Evolutionary conservation across 2,113 vertebrate genomes (phyloP).

Genomic region (Burhinus bistriatus): DNA sequence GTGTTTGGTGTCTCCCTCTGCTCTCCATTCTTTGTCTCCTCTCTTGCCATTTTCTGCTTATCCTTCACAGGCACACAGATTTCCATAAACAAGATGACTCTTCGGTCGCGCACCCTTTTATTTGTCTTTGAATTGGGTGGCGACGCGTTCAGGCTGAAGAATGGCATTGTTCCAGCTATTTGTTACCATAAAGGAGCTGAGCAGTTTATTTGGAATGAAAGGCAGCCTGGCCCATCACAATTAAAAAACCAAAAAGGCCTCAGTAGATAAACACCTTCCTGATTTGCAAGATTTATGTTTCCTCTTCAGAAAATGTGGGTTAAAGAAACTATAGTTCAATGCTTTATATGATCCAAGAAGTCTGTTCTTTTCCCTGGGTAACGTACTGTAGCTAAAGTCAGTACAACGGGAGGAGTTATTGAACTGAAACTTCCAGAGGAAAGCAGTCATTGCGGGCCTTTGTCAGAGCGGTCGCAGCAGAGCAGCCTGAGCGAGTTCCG

Average conservation of each 20-base stretch:
- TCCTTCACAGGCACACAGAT: not conserved
- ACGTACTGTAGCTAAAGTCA: not conserved
- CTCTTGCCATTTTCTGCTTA: not conserved
- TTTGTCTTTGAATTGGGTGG: not conserved
- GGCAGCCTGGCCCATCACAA: not conserved
- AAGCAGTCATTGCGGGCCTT: not conserved
- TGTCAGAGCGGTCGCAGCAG: not conserved
- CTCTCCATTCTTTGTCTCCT: not conserved
- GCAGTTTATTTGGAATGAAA: not conserved
- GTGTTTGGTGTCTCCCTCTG: not conserved
- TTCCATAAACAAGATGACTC: not conserved
- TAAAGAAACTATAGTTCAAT: not conserved
- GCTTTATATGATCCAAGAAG: not conserved
- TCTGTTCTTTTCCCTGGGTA: not conserved
- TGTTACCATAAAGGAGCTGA: not conserved
- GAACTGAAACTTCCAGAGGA: too few relatives aligned
- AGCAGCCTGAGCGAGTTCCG: not conserved
- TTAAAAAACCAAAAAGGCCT: not conserved
- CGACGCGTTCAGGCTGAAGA: fast-evolving
- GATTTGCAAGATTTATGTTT: not conserved
- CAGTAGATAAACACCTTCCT: not conserved
- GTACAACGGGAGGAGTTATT: not conserved
- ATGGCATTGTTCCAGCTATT: not conserved
- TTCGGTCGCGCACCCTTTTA: not conserved
- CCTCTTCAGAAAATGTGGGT: not conserved